Evolutionary conservation across 2,113 vertebrate species (phyloP).

Genomic region (Saguinus midas): DNA sequence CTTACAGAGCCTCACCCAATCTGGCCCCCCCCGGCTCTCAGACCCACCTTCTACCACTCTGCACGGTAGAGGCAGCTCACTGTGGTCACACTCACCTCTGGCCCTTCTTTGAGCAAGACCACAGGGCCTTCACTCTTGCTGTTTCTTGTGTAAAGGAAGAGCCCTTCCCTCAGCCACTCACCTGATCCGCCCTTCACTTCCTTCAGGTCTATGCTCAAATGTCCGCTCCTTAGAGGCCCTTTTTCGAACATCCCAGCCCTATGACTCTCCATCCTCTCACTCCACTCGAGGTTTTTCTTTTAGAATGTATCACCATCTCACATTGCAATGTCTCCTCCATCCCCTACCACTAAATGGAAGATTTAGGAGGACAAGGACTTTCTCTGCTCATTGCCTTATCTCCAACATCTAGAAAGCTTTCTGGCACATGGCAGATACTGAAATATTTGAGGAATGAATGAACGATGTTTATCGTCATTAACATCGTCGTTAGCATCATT

Average conservation of each 20-base stretch:
- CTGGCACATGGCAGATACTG: background rate
- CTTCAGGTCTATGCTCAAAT: background rate
- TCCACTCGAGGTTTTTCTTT: background rate
- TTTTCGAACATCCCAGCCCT: background rate
- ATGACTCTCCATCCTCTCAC: background rate
- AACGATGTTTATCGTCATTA: background rate
- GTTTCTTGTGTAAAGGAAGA: background rate
- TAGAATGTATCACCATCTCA: background rate
- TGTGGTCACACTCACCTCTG: background rate
- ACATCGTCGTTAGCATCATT: background rate
- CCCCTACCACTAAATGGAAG: background rate
- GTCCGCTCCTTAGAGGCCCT: background rate
- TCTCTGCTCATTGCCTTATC: background rate
- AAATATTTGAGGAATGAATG: background rate
- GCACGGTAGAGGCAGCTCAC: too few relatives aligned
- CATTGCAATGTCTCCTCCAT: background rate
- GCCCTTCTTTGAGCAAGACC: background rate
- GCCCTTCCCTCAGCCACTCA: background rate
- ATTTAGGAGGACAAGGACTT: background rate
- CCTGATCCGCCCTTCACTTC: accelerated
- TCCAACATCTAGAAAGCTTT: background rate
- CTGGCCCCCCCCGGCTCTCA: background rate
- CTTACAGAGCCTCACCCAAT: background rate
- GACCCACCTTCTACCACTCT: too few relatives aligned
- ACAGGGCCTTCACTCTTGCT: background rate